Conservation (phyloP, 2,888 invertebrate species). For the Hipparchia semele region DNA sequence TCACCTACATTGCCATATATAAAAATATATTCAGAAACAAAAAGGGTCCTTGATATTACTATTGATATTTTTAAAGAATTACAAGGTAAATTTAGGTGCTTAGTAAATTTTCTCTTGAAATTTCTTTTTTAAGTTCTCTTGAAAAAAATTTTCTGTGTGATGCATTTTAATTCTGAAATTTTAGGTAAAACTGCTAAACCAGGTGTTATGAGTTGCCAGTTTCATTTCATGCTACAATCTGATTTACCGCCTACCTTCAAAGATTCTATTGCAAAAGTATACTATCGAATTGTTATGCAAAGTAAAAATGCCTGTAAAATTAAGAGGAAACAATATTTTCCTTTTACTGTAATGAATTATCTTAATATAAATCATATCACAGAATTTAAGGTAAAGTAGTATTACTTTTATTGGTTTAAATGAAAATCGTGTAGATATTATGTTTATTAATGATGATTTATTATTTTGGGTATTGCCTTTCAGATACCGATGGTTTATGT, state of each 20-base stretch:
- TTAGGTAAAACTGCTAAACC: conserved; percentile 55
- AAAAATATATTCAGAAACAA: conserved; percentile 66
- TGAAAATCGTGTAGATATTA: too few species aligned
- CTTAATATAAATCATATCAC: conserved; percentile 62
- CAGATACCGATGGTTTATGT: conserved; percentile 60
- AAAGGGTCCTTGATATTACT: conserved; percentile 56
- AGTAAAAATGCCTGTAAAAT: conserved; percentile 57
- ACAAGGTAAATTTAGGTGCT: conserved; percentile 41
- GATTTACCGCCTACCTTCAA: conserved; percentile 68
- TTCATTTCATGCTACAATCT: conserved; percentile 65
- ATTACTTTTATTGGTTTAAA: too few species aligned
- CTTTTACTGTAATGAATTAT: conserved; percentile 58
- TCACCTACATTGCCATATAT: conserved; percentile 67
- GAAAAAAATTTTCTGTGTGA: neutral
- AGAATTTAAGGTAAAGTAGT: conserved; percentile 55
- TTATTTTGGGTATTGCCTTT: conserved; percentile 34
- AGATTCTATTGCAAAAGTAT: conserved; percentile 63
- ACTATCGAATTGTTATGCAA: conserved; percentile 62
- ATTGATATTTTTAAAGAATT: conserved; percentile 58
- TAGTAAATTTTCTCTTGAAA: too few species aligned
- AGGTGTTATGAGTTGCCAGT: conserved; percentile 61
- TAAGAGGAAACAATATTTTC: conserved; percentile 48
- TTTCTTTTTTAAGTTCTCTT: too few species aligned
- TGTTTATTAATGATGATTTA: conserved; percentile 19
- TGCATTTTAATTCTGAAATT: conserved; percentile 3